Evolutionary conservation across 92 coral and sea anemone genomes (phyloP), one percentile per base, ranked within the genome.

Genomic region (Desmophyllum pertusum): DNA sequence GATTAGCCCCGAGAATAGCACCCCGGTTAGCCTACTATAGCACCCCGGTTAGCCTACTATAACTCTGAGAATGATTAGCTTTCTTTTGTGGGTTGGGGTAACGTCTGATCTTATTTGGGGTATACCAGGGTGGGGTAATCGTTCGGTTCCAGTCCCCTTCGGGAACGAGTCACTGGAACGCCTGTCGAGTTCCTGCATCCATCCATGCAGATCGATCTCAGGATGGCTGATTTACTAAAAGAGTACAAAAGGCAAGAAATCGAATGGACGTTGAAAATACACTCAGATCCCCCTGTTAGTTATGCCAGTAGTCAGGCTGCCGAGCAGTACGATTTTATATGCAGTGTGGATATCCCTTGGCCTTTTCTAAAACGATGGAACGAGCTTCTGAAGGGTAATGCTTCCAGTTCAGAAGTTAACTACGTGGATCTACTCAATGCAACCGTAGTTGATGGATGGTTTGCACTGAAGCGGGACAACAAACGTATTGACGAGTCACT

Each of bases 201-300:
- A n/a, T n/a, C n/a, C n/a, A n/a, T n/a, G n/a, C n/a, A n/a, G n/a
- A n/a, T n/a, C n/a, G n/a, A n/a, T n/a, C n/a, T n/a, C n/a, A n/a
- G n/a, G n/a, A 83, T 83, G 91, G 79, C 88, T 78, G 91, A 88
- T 48, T 55, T 88, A 7, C 79, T 88, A 15, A 65, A 70, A 50
- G 75, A 88, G 18, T 88, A 88, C 62, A 70, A 48, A 33, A 78
- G 68, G 67, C 43, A 73, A 67, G 73, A 77, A 84, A 36, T 77
- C 25, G 85, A 88, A 51, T 88, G 80, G 82, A 31, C 65, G 48
- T 80, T 87, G 15, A 83, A 75, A 41, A 15, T 90, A 30, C 41
- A 42, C 42, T 42, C 91, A 21, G 86, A 88, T 41, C 75, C 52
- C n/a, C 91, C 89, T 59, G 74, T 90, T n/a, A 55, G 65, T 36